These are phyloP conservation scores for Pontoporia blainvillei DNA, from an alignment of 2,113 vertebrate genomes.

Conservation along the genomic window DNA sequence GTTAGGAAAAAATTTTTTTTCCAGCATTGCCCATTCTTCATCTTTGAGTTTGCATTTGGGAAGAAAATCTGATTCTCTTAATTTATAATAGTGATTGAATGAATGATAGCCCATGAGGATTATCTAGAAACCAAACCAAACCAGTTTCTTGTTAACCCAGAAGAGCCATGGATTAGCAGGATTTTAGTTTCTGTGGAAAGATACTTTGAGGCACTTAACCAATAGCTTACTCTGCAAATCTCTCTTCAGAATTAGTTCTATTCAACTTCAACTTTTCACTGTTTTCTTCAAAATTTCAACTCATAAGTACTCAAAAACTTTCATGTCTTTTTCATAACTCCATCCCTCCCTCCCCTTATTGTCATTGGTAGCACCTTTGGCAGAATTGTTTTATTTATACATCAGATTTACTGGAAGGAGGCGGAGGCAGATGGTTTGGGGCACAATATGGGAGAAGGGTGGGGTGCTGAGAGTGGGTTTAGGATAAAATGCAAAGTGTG, in stretches of 20 bases:
- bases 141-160: neutral
- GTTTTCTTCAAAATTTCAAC: constrained; percentile 1
- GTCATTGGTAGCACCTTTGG: neutral
- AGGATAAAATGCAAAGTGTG: neutral
- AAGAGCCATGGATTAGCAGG: neutral
- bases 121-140: neutral
- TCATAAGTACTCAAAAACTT: neutral
- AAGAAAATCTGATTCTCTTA: neutral
- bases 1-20: neutral
- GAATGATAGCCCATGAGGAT: neutral
- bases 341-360: neutral
- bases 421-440: constrained; percentile 7
- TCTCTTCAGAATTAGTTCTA: constrained; percentile 11
- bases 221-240: neutral
- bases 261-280: neutral
- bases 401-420: neutral
- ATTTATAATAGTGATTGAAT: neutral
- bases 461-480: neutral
- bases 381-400: neutral
- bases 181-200: constrained; percentile 18
- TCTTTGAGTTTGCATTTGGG: neutral
- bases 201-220: neutral
- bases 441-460: neutral
- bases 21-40: neutral
- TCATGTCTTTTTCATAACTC: neutral